Evolutionary conservation across 2,113 vertebrate genomes (phyloP).

Genomic region (Nothobranchius kuhntae): DNA sequence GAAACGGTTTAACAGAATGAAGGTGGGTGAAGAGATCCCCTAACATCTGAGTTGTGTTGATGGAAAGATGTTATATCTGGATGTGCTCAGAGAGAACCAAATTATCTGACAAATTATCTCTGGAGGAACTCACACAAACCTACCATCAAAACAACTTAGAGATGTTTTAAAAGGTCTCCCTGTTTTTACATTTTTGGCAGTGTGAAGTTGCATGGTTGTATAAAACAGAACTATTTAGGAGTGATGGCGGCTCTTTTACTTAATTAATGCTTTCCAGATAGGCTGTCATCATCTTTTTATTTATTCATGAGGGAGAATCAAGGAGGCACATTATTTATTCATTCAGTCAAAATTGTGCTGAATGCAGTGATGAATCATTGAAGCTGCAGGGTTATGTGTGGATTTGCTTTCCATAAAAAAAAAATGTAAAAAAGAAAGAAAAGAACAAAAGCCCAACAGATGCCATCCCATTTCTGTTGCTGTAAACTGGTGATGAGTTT

Average conservation of each 20-base stretch:
- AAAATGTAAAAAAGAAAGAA: not conserved
- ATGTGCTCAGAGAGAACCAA: too few relatives aligned
- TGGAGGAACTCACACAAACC: too few relatives aligned
- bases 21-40: too few relatives aligned
- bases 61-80: too few relatives aligned
- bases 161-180: too few relatives aligned
- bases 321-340: not conserved
- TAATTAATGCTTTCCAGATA: not conserved
- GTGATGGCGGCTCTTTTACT: not conserved
- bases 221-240: not conserved
- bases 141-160: too few relatives aligned
- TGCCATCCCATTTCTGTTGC: not conserved
- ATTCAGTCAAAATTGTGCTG: not conserved
- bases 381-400: not conserved
- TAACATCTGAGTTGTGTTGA: too few relatives aligned
- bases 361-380: not conserved
- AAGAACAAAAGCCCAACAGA: not conserved
- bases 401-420: not conserved
- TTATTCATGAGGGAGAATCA: not conserved
- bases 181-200: too few relatives aligned
- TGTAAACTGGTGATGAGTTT: slow-evolving; percentile 9
- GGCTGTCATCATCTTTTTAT: slow-evolving; percentile 4
- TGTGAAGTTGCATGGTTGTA: too few relatives aligned
- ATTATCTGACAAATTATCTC: too few relatives aligned
- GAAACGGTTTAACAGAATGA: too few relatives aligned